These are phyloP conservation scores for Azemiops feae DNA, from an alignment of 2,113 vertebrate species.

Conservation along the genomic window DNA sequence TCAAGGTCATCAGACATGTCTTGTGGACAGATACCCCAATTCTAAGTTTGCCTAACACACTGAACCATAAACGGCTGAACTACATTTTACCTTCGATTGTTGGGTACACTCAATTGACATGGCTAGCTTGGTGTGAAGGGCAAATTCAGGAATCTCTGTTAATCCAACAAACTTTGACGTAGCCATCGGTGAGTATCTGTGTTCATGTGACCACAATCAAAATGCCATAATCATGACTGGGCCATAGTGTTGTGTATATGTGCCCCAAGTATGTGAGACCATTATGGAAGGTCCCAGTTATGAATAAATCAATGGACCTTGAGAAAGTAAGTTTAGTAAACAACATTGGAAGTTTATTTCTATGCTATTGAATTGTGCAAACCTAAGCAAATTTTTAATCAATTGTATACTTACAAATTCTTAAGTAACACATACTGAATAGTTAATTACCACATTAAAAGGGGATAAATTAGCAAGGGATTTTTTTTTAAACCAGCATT, in stretches of 20 bases:
- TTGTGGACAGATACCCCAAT: neutral
- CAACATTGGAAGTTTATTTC: neutral
- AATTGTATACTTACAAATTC: neutral
- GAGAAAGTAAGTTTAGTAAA: neutral
- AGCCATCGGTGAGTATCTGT: neutral
- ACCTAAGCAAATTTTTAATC: neutral
- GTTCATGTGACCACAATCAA: neutral
- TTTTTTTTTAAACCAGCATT: neutral
- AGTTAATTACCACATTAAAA: accelerated
- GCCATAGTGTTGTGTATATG: neutral
- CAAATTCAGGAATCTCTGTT: neutral
- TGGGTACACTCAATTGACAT: neutral
- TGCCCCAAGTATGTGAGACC: neutral
- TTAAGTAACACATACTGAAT: neutral
- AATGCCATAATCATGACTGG: neutral
- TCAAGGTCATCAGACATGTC: neutral
- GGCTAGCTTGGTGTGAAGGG: neutral
- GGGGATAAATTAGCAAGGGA: neutral
- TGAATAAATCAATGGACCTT: neutral
- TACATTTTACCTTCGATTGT: neutral
- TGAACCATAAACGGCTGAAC: neutral
- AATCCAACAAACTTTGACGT: neutral
- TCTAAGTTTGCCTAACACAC: neutral
- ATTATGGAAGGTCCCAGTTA: neutral
- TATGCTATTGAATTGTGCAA: neutral